Conservation (phyloP, 2,113 vertebrate genomes). For the Phaethornis superciliosus region DNA sequence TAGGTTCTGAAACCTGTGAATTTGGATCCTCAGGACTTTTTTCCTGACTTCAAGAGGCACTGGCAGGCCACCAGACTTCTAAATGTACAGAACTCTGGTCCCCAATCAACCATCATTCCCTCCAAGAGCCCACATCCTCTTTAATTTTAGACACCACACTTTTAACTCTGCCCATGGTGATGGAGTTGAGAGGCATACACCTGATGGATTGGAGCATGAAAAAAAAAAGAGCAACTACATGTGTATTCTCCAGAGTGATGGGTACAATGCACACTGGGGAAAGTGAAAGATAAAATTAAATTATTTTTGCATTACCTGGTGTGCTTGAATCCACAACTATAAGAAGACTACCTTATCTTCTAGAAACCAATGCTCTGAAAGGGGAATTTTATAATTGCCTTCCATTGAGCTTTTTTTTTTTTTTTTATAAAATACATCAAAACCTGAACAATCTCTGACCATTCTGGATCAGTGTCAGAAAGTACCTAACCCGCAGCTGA, state of each 20-base stretch:
- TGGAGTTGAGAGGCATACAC: neutral
- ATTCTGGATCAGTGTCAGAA: neutral
- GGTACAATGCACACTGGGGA: neutral
- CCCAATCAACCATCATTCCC: rapidly evolving
- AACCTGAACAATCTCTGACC: neutral
- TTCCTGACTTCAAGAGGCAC: neutral
- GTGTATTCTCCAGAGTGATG: neutral
- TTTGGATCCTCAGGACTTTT: neutral
- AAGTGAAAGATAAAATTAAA: neutral
- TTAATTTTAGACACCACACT: neutral
- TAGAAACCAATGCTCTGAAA: neutral
- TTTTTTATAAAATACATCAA: neutral
- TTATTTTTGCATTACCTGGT: neutral
- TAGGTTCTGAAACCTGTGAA: neutral
- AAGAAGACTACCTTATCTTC: neutral
- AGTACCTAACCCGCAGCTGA: neutral
- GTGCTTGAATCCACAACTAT: neutral
- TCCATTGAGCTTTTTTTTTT: neutral
- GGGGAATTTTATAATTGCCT: neutral
- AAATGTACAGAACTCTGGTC: rapidly evolving
- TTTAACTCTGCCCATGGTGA: rapidly evolving
- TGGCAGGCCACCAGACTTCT: neutral
- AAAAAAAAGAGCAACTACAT: neutral
- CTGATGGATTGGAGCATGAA: neutral
- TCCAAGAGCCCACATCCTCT: neutral